phyloP scores from a whole-genome alignment of 1,140 invertebrate genomes.

The Steinernema feltiae region DNA sequence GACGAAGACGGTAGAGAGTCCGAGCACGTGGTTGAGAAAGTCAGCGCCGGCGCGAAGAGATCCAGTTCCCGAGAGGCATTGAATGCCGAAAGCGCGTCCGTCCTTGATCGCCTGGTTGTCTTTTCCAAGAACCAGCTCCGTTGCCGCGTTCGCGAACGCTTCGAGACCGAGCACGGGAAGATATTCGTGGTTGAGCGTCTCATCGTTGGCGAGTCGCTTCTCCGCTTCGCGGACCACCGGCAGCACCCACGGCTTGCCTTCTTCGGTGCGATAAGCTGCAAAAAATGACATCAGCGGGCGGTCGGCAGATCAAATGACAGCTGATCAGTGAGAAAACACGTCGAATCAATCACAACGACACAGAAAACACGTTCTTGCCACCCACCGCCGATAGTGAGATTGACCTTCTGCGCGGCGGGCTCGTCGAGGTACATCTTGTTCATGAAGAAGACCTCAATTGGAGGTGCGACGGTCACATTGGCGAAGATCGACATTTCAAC shows the following conservation, averaged over 20 bases:
- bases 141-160: slow-evolving; percentile 72
- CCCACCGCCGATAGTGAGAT: slow-evolving; percentile 85
- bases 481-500: slow-evolving; percentile 46
- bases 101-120: slow-evolving; percentile 71
- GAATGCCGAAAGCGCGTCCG: slow-evolving; percentile 76
- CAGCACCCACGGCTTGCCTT: slow-evolving; percentile 90
- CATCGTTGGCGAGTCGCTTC: slow-evolving; percentile 72
- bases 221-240: slow-evolving; percentile 90
- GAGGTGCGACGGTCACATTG: slow-evolving; percentile 44
- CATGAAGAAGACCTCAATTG: slow-evolving; percentile 52
- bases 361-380: background rate
- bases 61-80: slow-evolving; percentile 88
- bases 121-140: slow-evolving; percentile 74
- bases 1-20: slow-evolving; percentile 77
- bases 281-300: slow-evolving; percentile 29
- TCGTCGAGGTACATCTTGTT: slow-evolving; percentile 70
- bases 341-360: too few relatives aligned
- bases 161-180: slow-evolving; percentile 84
- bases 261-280: slow-evolving; percentile 84
- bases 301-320: background rate
- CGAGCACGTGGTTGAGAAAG: slow-evolving; percentile 72
- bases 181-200: slow-evolving; percentile 87
- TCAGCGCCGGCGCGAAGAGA: slow-evolving; percentile 73
- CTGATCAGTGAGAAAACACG: too few relatives aligned
- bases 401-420: slow-evolving; percentile 76